Percentiles rank a stretch among this genome's conserved stretches.
Evolutionary conservation across 2,113 vertebrate genomes (phyloP).

Genomic region (Ictalurus furcatus): DNA sequence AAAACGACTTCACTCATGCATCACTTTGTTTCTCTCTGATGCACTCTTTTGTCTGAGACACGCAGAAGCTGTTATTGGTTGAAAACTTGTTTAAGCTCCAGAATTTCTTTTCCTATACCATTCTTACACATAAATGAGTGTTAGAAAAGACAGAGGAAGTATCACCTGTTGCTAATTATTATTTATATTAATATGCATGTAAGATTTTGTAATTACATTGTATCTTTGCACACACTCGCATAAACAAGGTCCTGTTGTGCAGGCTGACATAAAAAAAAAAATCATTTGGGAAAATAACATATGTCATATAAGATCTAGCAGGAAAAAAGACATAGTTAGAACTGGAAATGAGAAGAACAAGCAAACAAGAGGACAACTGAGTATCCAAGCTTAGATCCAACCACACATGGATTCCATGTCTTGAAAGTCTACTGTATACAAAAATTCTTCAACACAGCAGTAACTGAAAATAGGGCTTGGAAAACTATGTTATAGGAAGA

Average conservation of each 20-base stretch:
- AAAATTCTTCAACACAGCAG: background rate
- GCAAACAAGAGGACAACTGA: background rate
- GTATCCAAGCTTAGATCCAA: background rate
- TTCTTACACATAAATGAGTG: background rate
- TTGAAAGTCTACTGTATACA: background rate
- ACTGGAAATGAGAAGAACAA: background rate
- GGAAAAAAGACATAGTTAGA: background rate
- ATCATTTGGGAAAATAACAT: background rate
- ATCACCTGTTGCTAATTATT: background rate
- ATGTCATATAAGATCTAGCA: background rate
- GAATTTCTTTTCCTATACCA: background rate
- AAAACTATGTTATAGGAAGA: background rate
- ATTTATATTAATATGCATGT: background rate
- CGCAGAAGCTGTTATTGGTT: background rate
- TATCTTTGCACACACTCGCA: background rate
- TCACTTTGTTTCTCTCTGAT: slow-evolving; percentile 7
- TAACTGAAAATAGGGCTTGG: background rate
- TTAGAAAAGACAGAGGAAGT: background rate
- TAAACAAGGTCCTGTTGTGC: background rate
- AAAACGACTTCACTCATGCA: slow-evolving; percentile 28
- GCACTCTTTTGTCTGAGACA: background rate
- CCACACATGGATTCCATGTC: background rate
- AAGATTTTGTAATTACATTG: background rate
- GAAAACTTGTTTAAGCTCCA: background rate
- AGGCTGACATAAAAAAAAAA: background rate